phyloP scores from a whole-genome alignment of 2,888 invertebrate species.

The Andrena flavipes region DNA sequence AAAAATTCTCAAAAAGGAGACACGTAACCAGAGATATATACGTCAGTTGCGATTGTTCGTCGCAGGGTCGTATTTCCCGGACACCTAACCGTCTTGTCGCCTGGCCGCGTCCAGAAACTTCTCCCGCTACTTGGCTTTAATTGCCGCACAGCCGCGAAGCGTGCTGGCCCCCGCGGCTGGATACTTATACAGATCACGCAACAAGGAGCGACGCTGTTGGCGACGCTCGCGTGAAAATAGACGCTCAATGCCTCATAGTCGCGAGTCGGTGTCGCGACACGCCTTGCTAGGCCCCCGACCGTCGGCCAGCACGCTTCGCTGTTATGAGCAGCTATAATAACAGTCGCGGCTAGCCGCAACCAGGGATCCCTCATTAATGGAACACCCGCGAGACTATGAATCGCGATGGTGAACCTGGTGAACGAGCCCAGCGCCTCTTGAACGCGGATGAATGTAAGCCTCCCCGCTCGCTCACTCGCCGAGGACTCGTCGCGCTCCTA shows the following conservation, averaged over 20 bases:
- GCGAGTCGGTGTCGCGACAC: constrained; percentile 64
- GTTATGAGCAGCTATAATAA: constrained; percentile 83
- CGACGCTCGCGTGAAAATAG: constrained; percentile 79
- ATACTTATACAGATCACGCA: constrained; percentile 60
- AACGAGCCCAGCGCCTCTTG: constrained; percentile 58
- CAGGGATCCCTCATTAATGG: constrained; percentile 81
- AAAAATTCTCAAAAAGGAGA: background rate
- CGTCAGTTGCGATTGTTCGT: constrained; percentile 7
- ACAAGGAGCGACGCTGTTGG: constrained; percentile 78
- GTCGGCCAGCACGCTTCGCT: constrained; percentile 65
- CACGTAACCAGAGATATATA: background rate
- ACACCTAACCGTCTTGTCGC: constrained; percentile 17
- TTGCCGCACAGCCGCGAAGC: constrained; percentile 42
- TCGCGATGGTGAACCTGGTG: constrained; percentile 76
- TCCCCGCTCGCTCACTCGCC: constrained; percentile 30
- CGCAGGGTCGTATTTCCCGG: constrained; percentile 8
- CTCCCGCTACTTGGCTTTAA: constrained; percentile 55
- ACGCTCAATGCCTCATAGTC: constrained; percentile 79
- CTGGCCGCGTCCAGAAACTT: constrained; percentile 15
- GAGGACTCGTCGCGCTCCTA: constrained; percentile 67
- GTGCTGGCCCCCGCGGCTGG: constrained; percentile 47
- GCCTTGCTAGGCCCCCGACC: constrained; percentile 72
- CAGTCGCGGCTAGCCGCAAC: constrained; percentile 73
- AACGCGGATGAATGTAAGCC: constrained; percentile 69
- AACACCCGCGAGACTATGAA: constrained; percentile 81